Evolutionary conservation across 2,797 vertebrate genomes (phyloP).

Genomic region (Clarias platycephalus): DNA sequence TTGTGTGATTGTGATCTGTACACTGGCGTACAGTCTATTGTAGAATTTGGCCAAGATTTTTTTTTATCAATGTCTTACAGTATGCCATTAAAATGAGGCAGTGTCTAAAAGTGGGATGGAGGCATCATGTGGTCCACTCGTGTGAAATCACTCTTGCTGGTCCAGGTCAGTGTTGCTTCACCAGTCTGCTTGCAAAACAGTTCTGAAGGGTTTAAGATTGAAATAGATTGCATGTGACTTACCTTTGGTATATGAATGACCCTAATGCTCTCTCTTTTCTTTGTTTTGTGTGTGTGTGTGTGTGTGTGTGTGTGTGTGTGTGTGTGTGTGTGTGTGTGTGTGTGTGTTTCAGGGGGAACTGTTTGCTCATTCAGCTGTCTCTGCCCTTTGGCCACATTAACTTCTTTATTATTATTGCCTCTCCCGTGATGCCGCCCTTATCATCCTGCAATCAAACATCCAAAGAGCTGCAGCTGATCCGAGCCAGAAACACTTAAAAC

Average conservation of each 20-base stretch:
- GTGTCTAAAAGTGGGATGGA: no score
- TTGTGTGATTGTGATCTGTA: no score
- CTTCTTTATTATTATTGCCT: conserved; percentile 63
- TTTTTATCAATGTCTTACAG: not conserved
- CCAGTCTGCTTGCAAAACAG: not conserved
- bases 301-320: conserved; percentile 26
- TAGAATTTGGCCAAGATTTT: not conserved
- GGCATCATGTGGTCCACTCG: not conserved
- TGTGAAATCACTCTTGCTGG: not conserved
- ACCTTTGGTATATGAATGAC: not conserved
- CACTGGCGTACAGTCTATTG: not conserved
- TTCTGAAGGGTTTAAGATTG: not conserved
- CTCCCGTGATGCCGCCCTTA: conserved; percentile 70
- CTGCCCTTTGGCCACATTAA: conserved; percentile 82
- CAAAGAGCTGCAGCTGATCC: conserved; percentile 57
- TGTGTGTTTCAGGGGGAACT: conserved; percentile 16
- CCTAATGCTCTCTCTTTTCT: not conserved
- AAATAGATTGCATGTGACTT: conserved; percentile 17
- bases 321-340: conserved; percentile 29
- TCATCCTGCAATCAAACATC: conserved; percentile 76
- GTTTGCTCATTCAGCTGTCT: conserved; percentile 55
- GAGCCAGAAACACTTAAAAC: not conserved
- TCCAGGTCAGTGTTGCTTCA: not conserved
- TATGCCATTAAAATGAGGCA: not conserved
- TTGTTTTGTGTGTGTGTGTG: not conserved